A percentile compares a stretch with the other conserved stretches of the same genome.
Evolutionary conservation across 2,113 vertebrate species (phyloP).

Genomic region (Chionodraco myersi): DNA sequence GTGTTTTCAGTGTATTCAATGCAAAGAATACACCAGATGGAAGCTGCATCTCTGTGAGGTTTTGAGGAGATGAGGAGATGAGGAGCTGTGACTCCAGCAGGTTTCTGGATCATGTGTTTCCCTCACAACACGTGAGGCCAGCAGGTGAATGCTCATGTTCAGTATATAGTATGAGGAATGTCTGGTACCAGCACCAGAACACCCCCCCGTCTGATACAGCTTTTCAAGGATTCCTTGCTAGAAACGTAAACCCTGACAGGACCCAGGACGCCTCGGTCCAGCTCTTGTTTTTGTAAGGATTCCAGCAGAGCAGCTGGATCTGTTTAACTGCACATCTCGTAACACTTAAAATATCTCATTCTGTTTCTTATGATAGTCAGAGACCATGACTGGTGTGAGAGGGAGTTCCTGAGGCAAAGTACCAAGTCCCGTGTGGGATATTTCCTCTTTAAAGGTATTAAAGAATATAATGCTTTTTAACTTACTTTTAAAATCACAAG

Average conservation of each 20-base stretch:
- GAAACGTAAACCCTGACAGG: slow-evolving; percentile 7
- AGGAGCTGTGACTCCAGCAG: too few relatives aligned
- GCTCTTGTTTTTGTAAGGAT: slow-evolving; percentile 34
- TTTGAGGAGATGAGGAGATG: too few relatives aligned
- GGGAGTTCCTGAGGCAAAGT: too few relatives aligned
- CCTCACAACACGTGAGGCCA: slow-evolving; percentile 7
- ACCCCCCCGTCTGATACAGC: background rate
- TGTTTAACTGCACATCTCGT: slow-evolving; percentile 33
- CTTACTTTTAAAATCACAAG: too few relatives aligned
- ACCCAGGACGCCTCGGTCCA: background rate
- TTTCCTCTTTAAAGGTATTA: too few relatives aligned
- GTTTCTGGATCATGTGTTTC: slow-evolving; percentile 16
- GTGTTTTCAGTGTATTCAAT: too few relatives aligned
- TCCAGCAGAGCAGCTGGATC: slow-evolving; percentile 15
- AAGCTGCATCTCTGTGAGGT: too few relatives aligned
- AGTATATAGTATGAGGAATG: slow-evolving; percentile 15
- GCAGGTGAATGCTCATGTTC: slow-evolving; percentile 30
- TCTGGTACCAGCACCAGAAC: background rate
- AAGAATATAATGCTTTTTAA: too few relatives aligned
- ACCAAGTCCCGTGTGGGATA: too few relatives aligned
- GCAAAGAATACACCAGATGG: too few relatives aligned
- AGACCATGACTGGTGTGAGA: slow-evolving; percentile 6
- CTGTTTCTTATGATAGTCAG: background rate
- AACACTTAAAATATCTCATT: slow-evolving; percentile 29
- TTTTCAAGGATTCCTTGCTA: background rate